These are phyloP conservation scores for Liasis olivaceus DNA, from an alignment of 2,797 vertebrate genomes.

Conservation along the genomic window DNA sequence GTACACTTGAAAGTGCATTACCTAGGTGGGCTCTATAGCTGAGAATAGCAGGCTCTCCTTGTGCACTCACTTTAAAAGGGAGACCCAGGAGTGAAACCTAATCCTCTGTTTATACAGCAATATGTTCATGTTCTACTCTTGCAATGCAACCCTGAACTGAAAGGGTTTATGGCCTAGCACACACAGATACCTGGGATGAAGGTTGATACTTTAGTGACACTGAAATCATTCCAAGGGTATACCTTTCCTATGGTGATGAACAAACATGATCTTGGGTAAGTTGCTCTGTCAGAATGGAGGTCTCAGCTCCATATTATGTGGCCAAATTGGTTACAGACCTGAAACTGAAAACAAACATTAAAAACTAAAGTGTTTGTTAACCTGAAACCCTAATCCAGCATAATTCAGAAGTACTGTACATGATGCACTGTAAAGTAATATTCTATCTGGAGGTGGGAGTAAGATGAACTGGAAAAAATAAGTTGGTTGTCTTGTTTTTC, in stretches of 20 bases:
- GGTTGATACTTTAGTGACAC: constrained; percentile 55
- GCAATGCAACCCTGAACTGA: constrained; percentile 54
- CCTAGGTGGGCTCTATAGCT: constrained; percentile 88
- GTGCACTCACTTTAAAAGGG: constrained; percentile 52
- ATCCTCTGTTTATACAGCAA: constrained; percentile 64
- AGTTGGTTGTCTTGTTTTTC: constrained; percentile 19
- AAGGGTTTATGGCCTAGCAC: constrained; percentile 65
- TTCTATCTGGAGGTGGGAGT: constrained; percentile 57
- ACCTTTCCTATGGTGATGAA: constrained; percentile 65
- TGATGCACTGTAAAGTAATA: constrained; percentile 53
- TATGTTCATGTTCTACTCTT: constrained; percentile 69
- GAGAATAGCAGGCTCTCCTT: constrained; percentile 65
- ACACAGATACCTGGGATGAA: constrained; percentile 73
- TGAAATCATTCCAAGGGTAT: constrained; percentile 68
- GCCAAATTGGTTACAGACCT: constrained; percentile 53
- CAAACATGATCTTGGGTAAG: constrained; percentile 60
- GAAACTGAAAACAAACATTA: not conserved
- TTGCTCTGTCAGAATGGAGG: constrained; percentile 52
- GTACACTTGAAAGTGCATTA: constrained; percentile 80
- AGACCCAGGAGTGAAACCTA: constrained; percentile 57
- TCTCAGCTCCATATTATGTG: constrained; percentile 41
- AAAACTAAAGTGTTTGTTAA: constrained; percentile 50
- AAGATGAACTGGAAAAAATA: constrained; percentile 37
- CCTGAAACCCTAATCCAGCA: constrained; percentile 39
- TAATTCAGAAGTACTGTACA: constrained; percentile 31